These are phyloP conservation scores for Alectoris magna DNA, from an alignment of 2,797 vertebrate species.

Conservation along the genomic window DNA sequence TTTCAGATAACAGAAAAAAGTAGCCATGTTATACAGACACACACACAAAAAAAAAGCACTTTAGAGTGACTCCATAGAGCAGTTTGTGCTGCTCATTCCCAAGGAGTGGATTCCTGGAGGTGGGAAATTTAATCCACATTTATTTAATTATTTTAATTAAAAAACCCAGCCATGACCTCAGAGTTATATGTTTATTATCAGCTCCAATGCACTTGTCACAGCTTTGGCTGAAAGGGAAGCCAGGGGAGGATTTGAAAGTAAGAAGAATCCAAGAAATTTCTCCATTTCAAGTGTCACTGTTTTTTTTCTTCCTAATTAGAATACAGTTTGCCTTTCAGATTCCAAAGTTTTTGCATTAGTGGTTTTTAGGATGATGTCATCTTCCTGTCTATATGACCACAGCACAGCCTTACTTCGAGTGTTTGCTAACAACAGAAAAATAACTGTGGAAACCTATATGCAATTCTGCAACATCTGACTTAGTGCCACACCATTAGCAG, in stretches of 20 bases:
- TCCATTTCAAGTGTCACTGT: constrained; percentile 51
- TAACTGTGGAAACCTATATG: constrained; percentile 75
- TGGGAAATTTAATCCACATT: constrained; percentile 61
- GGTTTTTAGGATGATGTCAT: constrained; percentile 79
- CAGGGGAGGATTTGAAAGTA: constrained; percentile 61
- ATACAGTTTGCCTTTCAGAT: constrained; percentile 72
- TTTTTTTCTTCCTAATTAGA: constrained; percentile 75
- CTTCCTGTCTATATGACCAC: constrained; percentile 78
- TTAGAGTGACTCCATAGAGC: neutral
- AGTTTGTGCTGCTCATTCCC: constrained; percentile 41
- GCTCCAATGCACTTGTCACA: constrained; percentile 79
- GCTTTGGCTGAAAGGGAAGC: constrained; percentile 70
- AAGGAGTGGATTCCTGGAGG: constrained; percentile 61
- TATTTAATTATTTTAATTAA: constrained; percentile 71
- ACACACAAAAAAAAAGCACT: neutral
- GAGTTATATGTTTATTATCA: constrained; percentile 79
- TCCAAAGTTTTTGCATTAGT: constrained; percentile 76
- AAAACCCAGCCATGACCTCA: constrained; percentile 71
- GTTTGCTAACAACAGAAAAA: constrained; percentile 80
- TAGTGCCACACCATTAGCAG: constrained; percentile 60
- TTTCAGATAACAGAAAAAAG: neutral
- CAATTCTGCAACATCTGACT: constrained; percentile 41
- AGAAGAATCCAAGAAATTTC: constrained; percentile 64
- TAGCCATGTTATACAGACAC: neutral
- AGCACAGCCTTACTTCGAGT: constrained; percentile 62